Base-by-base conservation (phyloP, 2,888 invertebrate genomes). In the Melanargia galathea region DNA sequence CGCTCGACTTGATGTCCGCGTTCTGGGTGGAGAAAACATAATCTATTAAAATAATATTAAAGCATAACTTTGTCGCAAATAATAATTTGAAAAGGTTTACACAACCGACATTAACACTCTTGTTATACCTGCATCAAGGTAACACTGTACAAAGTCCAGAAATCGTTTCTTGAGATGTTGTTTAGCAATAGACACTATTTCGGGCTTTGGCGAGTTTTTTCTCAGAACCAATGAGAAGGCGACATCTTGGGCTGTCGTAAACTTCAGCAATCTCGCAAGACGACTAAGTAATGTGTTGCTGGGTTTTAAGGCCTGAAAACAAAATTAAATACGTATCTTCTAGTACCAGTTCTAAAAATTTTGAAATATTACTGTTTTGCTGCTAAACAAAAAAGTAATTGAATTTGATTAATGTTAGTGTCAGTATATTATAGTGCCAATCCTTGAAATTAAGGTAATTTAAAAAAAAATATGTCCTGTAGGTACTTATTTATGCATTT, bases 241-340 rank as follows among this genome's bases (percentile, higher is more conserved):
- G 78, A 98, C 96, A 93, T 98, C 98, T 90, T 98, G 97, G 52
- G 97, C 95, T 75, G 96, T 94, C 67, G 95, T 95, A 78, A 98
- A 94, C 83, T 96, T 96, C 78, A 98, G 93, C 78, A 96, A 93
- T 92, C 96, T 96, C 86, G 96, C 95, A 76, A 98, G 93, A 81
- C 97, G 96, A 79, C 93, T 93, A 83, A 98, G 94, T 82, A 98
- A 93, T 83, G 96, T 95, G 74, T 94, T 92, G 74, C 96, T 93
- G 73, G 96, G 94, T 87, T 95, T 95, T 75, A 97, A 90, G 77
- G 93, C 94, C 97, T 97, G 92, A 72, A 89, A 89, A 70, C 65
- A 38, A 35, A n/a, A 38, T 35, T 13, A 57, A 57, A 56, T 49
- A 30, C 13, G 24, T 13, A 48, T 24, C 2, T 48, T 48, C 24